phyloP scores from a whole-genome alignment of 2,888 invertebrate genomes.

The Gasteruption jaculator region DNA sequence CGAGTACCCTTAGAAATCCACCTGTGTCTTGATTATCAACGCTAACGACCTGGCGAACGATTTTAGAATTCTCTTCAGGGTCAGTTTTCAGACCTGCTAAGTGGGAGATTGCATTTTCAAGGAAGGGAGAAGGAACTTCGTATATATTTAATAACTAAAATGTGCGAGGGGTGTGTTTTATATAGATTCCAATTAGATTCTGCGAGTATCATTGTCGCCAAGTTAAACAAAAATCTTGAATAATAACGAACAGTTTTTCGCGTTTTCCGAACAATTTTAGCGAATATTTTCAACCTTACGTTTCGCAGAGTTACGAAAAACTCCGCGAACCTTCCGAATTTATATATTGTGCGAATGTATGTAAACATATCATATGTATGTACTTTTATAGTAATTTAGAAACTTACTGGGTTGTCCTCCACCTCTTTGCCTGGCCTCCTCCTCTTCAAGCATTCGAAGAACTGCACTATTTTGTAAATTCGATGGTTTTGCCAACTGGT shows the following conservation, averaged over 20 bases:
- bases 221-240: too few relatives aligned
- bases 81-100: too few relatives aligned
- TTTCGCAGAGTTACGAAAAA: slow-evolving; percentile 24
- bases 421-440: slow-evolving; percentile 66
- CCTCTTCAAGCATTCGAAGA: slow-evolving; percentile 79
- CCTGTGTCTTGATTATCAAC: slow-evolving; percentile 39
- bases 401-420: slow-evolving; percentile 61
- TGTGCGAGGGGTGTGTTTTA: too few relatives aligned
- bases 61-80: slow-evolving; percentile 41
- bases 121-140: too few relatives aligned
- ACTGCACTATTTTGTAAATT: slow-evolving; percentile 84
- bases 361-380: too few relatives aligned
- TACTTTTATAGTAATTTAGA: too few relatives aligned
- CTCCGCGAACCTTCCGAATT: slow-evolving; percentile 5
- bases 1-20: slow-evolving; percentile 22
- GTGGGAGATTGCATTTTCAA: too few relatives aligned
- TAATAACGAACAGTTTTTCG: too few relatives aligned
- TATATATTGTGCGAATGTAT: slow-evolving; percentile 16
- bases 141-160: too few relatives aligned
- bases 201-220: too few relatives aligned
- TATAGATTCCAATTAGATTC: too few relatives aligned
- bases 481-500: slow-evolving; percentile 69
- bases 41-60: slow-evolving; percentile 37
- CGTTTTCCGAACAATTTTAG: slow-evolving; percentile 20
- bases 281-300: slow-evolving; percentile 25